Evolutionary conservation across 2,113 vertebrate genomes (phyloP), one percentile per base, ranked within the genome.

Genomic region (Dinomys branickii): DNA sequence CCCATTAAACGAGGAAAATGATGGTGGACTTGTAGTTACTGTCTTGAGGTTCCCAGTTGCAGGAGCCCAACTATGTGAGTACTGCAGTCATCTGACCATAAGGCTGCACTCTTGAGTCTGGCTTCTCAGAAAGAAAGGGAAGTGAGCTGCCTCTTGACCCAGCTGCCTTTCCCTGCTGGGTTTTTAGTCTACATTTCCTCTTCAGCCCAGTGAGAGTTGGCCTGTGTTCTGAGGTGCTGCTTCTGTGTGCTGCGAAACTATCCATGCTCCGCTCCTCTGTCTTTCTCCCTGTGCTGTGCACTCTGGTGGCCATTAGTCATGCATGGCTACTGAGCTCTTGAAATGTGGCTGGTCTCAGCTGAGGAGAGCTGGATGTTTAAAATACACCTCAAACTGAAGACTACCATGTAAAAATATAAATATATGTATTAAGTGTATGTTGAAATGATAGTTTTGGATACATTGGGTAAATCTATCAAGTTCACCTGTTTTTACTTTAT

Each of bases 311-410:
- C 35, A 24, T 77, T 6, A 2, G 58, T 52, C 71, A 38, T 33
- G 0, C 0, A 5, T 1, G 38, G 28, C 47, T 5, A 0, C 44
- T 65, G 63, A 30, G 17, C 35, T 63, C 17, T 7, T 33, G 52
- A 87, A 30, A 41, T 4, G 1, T 1, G 9, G 20, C 33, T 44
- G 0, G 30, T 81, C 61, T 84, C 56, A 17, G 0, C 41, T 50
- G 35, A 63, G 71, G 65, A 61, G 59, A 14, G 63, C 58, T 38
- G 17, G 7, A 0, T 54, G 8, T 71, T 30, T 22, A 26, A 19
- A 5, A 41, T 13, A 33, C 47, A 38, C 41, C 14, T 22, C 61
- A 17, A 3, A 54, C 33, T 28, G 33, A 24, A 81, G 85, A 54
- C 65, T 33, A 7, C 13, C 30, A 12, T 35, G 38, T 16, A 56